phyloP scores from a whole-genome alignment of 2,888 invertebrate genomes.

The Leptinotarsa juncta region DNA sequence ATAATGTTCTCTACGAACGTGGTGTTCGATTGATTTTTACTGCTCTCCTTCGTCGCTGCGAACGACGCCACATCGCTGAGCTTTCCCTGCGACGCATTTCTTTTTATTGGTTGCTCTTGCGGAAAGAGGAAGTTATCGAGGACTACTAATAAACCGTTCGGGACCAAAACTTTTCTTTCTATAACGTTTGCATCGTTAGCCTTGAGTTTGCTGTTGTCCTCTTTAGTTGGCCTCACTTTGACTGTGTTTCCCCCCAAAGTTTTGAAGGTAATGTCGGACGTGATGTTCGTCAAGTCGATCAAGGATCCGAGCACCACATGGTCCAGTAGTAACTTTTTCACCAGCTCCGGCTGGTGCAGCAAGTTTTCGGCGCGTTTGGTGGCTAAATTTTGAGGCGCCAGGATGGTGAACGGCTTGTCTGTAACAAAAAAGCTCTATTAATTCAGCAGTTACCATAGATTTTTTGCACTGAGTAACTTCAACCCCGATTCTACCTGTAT shows the following conservation, averaged over 20 bases:
- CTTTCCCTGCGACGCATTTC: slow-evolving; percentile 50
- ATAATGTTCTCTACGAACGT: slow-evolving; percentile 67
- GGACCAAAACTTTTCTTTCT: slow-evolving; percentile 63
- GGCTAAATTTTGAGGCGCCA: slow-evolving; percentile 70
- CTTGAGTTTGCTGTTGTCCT: slow-evolving; percentile 56
- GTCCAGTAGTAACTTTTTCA: slow-evolving; percentile 71
- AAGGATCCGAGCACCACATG: slow-evolving; percentile 71
- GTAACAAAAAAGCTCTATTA: slow-evolving; percentile 53
- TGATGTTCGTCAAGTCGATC: slow-evolving; percentile 67
- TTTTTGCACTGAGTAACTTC: too few relatives aligned
- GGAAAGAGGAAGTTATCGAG: slow-evolving; percentile 66
- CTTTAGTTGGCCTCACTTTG: slow-evolving; percentile 57
- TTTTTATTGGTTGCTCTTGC: slow-evolving; percentile 42
- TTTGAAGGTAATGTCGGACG: slow-evolving; percentile 66
- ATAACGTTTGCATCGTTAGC: slow-evolving; percentile 66
- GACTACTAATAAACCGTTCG: slow-evolving; percentile 65
- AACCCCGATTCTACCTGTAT: too few relatives aligned
- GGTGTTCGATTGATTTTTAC: slow-evolving; percentile 56
- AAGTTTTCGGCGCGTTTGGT: slow-evolving; percentile 62
- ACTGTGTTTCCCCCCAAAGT: slow-evolving; percentile 66
- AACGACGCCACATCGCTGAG: slow-evolving; percentile 41
- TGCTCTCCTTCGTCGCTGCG: slow-evolving; percentile 53
- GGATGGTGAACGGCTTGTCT: slow-evolving; percentile 73
- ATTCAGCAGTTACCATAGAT: neutral
- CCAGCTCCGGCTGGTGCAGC: slow-evolving; percentile 66